phyloP scores from a whole-genome alignment of 2,888 invertebrate species.

The Drosophila engyochracea region DNA sequence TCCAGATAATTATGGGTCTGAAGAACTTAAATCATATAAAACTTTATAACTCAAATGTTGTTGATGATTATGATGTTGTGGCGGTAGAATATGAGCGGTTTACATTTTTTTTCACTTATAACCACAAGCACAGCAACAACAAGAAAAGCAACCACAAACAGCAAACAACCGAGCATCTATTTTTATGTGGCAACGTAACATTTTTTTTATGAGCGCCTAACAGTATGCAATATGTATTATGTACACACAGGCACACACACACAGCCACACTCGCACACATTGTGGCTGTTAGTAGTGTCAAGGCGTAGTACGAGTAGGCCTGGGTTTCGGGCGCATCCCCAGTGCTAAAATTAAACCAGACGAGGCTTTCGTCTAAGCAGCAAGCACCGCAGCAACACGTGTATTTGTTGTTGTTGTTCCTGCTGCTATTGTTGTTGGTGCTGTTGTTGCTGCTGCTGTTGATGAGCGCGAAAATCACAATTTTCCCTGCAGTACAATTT shows the following conservation, averaged over 20 bases:
- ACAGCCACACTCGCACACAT: conserved; percentile 14
- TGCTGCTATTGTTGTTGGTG: conserved; percentile 38
- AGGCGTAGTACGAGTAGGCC: conserved; percentile 52
- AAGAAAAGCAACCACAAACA: conserved; percentile 24
- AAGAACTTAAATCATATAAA: conserved; percentile 71
- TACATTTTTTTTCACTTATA: conserved; percentile 35
- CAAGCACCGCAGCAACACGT: conserved; percentile 62
- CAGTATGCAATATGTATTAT: conserved; percentile 72
- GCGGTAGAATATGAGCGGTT: conserved; percentile 56
- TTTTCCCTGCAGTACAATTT: conserved; percentile 80
- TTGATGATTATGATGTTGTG: conserved; percentile 63
- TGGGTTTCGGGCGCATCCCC: conserved; percentile 31
- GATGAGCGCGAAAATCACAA: conserved; percentile 79
- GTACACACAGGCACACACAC: conserved; percentile 26
- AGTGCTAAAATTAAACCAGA: conserved; percentile 79
- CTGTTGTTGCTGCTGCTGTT: conserved; percentile 50
- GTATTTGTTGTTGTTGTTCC: conserved; percentile 46
- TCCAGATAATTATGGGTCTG: conserved; percentile 47
- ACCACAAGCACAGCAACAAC: conserved; percentile 33
- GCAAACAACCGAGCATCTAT: conserved; percentile 57
- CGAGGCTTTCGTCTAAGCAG: conserved; percentile 60
- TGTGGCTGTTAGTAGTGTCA: conserved; percentile 60
- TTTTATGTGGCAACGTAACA: conserved; percentile 69
- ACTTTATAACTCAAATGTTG: conserved; percentile 71
- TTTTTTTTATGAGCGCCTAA: conserved; percentile 75